Evolutionary conservation across 2,113 vertebrate genomes (phyloP), one percentile per base, ranked within the genome.

Genomic region (Lampris incognitus): DNA sequence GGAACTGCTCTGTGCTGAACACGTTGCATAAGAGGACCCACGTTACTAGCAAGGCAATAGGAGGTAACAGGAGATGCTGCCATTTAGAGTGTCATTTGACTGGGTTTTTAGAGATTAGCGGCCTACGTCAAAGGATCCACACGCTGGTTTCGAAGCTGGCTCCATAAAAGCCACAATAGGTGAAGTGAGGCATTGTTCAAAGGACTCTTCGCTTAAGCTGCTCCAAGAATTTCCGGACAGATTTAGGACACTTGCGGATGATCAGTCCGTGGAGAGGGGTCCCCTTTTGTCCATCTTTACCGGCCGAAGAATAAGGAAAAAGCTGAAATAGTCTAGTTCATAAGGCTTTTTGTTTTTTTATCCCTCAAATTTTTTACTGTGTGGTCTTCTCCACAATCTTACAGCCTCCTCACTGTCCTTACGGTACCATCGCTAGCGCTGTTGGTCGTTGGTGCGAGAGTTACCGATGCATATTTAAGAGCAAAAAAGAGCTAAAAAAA

Each of bases 161-260:
- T 88, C 67, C 68, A 56, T 76, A 46, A 10, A 24, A 65, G 74
- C 74, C 57, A 86, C 87, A 89, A 87, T 74, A 78, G 85, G 37
- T 75, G 81, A 88, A 90, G 86, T 0, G 66, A 84, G 86, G 86
- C 86, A 74, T 79, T 76, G 78, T 82, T 91, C 87, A 90, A 89
- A 90, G 75, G 78, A 70, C 84, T 87, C 91, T 65, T 82, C 42
- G 59, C 58, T 83, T 86, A 86, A 91, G 81, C 84, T 82, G 70
- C 73, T 87, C 87, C 78, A 80, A 88, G 82, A 85, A 89, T 90
- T 86, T 89, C 82, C 79, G 59, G 76, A 75, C 61, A 87, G 76
- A 79, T 92, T 88, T 52, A 70, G 74, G 72, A 75, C 77, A 79
- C 75, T 85, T 85, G 80, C 70, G 56, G 77, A 84, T 80, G 65